Conservation (phyloP, 2,113 vertebrate species). For the Varanus komodoensis region DNA sequence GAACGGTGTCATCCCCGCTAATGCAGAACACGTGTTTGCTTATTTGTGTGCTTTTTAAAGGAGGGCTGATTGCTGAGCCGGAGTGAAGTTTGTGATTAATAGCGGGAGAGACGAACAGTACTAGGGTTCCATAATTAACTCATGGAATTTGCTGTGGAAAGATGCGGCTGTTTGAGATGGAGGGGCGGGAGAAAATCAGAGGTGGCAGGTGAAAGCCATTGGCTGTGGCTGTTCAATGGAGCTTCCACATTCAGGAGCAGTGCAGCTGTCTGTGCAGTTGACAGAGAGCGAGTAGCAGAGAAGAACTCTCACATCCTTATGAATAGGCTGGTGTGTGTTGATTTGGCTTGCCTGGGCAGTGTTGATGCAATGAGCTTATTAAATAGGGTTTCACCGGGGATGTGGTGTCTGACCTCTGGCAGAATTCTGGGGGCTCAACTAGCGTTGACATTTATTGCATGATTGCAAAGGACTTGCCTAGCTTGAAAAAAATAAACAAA, state of each 20-base stretch:
- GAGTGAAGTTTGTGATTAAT: not conserved
- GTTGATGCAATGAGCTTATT: not conserved
- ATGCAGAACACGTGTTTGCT: not conserved
- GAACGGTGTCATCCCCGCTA: not conserved
- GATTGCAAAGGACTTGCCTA: no score
- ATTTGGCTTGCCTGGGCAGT: not conserved
- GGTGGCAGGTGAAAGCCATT: not conserved
- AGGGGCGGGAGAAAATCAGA: not conserved
- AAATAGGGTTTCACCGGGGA: no score
- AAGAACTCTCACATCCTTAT: no score
- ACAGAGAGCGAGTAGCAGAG: no score
- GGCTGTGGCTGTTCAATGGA: not conserved
- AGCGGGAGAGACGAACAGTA: not conserved
- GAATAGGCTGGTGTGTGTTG: no score
- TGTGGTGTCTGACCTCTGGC: no score
- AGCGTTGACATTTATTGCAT: no score
- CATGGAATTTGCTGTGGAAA: not conserved
- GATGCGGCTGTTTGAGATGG: not conserved
- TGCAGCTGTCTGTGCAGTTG: not conserved
- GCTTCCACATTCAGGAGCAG: not conserved
- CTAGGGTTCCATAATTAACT: no score
- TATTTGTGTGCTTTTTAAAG: not conserved
- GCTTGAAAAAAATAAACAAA: no score
- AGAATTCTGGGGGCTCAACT: no score
- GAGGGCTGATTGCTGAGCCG: not conserved